Percentiles rank a stretch among this genome's conserved stretches.
Conservation (phyloP, 2,797 vertebrate genomes). For the Sus cebifrons region DNA sequence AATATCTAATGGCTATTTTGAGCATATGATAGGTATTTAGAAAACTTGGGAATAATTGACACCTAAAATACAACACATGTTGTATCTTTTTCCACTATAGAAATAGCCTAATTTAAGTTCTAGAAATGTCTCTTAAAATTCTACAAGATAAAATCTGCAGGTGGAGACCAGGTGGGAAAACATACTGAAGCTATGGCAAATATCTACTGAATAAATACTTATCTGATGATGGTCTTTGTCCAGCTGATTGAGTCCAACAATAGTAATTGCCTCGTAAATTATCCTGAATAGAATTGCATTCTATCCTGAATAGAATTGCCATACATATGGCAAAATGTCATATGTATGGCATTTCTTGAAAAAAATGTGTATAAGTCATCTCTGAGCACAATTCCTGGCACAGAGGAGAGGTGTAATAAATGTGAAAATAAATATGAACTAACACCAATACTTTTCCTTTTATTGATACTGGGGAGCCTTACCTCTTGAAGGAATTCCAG, state of each 20-base stretch:
- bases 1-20: not conserved
- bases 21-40: not conserved
- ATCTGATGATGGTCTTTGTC: not conserved
- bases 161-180: not conserved
- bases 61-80: not conserved
- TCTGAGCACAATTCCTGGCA: not conserved
- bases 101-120: not conserved
- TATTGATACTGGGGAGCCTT: not conserved
- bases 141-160: not conserved
- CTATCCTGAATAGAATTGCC: not conserved
- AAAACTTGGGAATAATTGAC: constrained; percentile 6
- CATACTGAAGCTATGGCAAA: not conserved
- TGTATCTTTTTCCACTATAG: not conserved
- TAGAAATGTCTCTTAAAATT: constrained; percentile 31
- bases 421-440: not conserved
- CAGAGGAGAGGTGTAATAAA: not conserved
- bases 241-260: not conserved
- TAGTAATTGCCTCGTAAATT: not conserved
- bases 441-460: constrained; percentile 17
- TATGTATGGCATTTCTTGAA: not conserved
- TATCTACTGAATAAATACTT: not conserved
- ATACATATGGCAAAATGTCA: too few species aligned
- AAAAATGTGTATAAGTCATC: not conserved
- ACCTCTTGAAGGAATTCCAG: not conserved
- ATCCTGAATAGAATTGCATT: not conserved